Evolutionary conservation across 2,113 vertebrate genomes (phyloP), one percentile per base, ranked within the genome.

Genomic region (Neotoma lepida): DNA sequence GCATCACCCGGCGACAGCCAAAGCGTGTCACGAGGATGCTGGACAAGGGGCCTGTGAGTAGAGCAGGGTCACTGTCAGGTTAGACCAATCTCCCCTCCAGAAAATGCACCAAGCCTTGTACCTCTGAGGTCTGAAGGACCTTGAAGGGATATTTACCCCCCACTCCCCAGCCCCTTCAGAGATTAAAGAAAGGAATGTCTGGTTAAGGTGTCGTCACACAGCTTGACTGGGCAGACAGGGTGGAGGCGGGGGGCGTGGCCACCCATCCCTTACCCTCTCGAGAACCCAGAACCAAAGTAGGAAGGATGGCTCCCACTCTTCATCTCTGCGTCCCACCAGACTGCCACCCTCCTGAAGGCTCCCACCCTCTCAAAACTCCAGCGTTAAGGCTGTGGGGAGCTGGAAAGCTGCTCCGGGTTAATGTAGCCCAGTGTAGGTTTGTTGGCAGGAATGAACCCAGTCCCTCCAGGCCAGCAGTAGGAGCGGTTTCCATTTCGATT

Each of bases 1-100:
- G 98, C 98, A 99, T 99, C 93, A 98, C 98, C 0, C 98, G 98
- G 64, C 98, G 98, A 77, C 98, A 99, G 88, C 98, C 98, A 56
- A 98, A 98, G 92, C 98, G 98, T 41, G 98, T 98, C 96, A 99
- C 98, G 64, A 98, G 98, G 96, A 98, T 98, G 97, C 98, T 99
- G 97, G 98, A 98, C 80, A 98, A 93, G 7, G 98, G 98, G 49
- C 98, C 98, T 98, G 96, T 39, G 88, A 97, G 84, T 22, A 49
- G 96, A 77, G 70, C 26, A 76, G 81, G 74, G 61, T 92, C 88
- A 91, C 71, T 12, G 70, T 12, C 28, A 0, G 30, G 9, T n/a
- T 14, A 51, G 66, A 6, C 49, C 44, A 10, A 1, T 6, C 66
- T 33, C 44, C 30, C 63, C 44, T 66, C 51, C 24, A 0, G n/a